Evolutionary conservation across 2,797 vertebrate genomes (phyloP).

Genomic region (Rousettus madagascariensis): DNA sequence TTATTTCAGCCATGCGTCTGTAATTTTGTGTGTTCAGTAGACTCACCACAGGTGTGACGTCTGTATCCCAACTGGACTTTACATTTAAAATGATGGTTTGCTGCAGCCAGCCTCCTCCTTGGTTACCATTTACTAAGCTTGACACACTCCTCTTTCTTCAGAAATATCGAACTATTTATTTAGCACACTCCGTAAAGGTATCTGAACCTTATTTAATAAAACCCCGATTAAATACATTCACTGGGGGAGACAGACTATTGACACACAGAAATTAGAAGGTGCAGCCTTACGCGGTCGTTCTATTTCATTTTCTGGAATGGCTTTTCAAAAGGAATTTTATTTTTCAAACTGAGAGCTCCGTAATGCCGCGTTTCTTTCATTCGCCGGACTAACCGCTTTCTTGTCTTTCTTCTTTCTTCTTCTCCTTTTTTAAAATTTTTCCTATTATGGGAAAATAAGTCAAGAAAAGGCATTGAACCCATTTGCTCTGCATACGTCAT

Average conservation of each 20-base stretch:
- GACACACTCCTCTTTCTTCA: not conserved
- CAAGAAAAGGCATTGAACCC: not conserved
- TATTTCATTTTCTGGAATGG: not conserved
- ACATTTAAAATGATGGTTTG: not conserved
- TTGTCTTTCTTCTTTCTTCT: not conserved
- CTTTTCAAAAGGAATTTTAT: not conserved
- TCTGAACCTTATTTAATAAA: not conserved
- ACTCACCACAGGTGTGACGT: fast-evolving
- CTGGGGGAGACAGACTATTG: not conserved
- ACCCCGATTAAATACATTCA: not conserved
- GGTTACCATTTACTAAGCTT: not conserved
- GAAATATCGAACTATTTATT: not conserved
- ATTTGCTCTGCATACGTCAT: not conserved
- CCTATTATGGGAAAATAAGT: not conserved
- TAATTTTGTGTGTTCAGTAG: not conserved
- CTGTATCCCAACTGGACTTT: not conserved
- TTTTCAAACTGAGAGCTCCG: not conserved
- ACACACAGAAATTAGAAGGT: not conserved
- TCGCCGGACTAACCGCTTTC: not conserved
- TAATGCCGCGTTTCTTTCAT: not conserved
- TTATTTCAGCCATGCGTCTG: not conserved
- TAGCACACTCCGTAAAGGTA: not conserved
- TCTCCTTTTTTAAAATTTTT: too few species aligned
- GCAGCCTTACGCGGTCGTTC: not conserved
- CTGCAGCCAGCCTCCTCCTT: not conserved